Base-by-base conservation (phyloP, 2,113 vertebrate species). In the Romanogobio albipinnatus region DNA sequence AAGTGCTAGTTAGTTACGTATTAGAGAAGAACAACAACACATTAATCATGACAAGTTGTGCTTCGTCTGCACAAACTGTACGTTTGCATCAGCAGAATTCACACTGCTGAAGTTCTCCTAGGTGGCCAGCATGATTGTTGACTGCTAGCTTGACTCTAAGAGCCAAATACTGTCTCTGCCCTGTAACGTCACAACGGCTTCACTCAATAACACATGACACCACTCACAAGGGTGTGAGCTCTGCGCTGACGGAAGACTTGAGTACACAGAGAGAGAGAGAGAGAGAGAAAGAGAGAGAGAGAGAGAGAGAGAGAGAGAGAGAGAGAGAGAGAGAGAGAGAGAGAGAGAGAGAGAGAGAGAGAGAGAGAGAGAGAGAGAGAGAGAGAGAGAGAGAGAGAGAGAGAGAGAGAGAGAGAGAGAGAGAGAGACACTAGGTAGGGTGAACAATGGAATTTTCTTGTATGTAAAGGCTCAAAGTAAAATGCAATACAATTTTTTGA, bases 131-230 rank as follows among this genome's bases (percentile, higher is more conserved):
- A 22, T 14, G 36, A 33, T 43, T 77, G 36, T 58, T 70, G 49
- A 56, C 76, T 66, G 24, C 5, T 62, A 66, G 45, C 73, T 45
- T 59, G 49, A 70, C 24, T 86, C 47, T 15, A 24, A 70, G 19
- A 78, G 81, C 45, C 64, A 45, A 80, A 84, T 10, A 43, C 76
- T 84, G 76, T 86, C 47, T 76, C 85, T 71, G 85, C n/a, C 29
- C 73, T 26, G 58, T 64, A 33, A 81, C 70, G n/a, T 84, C 76
- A 64, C 5, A 9, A 62, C 62, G 26, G 43, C 47, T 81, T 75
- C 70, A 58, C 58, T 64, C 47, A 62, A 62, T 68, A 84, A 84
- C 86, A 87, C 70, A 81, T 87, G 86, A 87, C 70, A 84, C 47
- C 33, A 47, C 76, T 86, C 68, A 87, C 5, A 61, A 59, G 82